Evolutionary conservation across 2,797 vertebrate species (phyloP).

Genomic region (Rallus crepitans): DNA sequence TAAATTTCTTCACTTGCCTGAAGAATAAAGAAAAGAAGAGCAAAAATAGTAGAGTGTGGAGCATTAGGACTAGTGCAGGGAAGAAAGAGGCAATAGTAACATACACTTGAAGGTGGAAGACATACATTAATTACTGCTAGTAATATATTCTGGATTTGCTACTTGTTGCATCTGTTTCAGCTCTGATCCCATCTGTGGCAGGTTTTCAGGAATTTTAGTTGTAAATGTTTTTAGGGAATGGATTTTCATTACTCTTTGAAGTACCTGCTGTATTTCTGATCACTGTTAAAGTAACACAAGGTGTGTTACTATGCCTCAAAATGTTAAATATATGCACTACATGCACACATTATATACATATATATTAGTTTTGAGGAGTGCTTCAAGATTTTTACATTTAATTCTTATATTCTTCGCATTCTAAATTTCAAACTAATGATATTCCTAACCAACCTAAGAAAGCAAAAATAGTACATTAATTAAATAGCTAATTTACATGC

Average conservation of each 20-base stretch:
- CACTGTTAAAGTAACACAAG: neutral
- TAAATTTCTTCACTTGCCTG: neutral
- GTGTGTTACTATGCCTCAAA: neutral
- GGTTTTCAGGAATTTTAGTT: neutral
- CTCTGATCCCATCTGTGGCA: neutral
- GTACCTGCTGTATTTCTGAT: neutral
- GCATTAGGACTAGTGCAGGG: neutral
- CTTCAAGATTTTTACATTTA: neutral
- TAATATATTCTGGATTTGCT: neutral
- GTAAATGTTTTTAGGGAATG: neutral
- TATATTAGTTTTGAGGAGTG: neutral
- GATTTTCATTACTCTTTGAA: neutral
- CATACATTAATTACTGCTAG: neutral
- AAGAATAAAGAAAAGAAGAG: neutral
- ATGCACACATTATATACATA: rapidly evolving
- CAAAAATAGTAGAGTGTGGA: rapidly evolving
- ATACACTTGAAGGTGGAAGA: neutral
- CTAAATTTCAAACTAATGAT: neutral
- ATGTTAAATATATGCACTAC: neutral
- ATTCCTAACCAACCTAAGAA: neutral
- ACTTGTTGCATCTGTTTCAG: neutral
- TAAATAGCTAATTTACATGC: neutral
- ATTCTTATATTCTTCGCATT: neutral
- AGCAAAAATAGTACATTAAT: neutral
- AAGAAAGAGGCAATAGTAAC: neutral